Base-by-base conservation (phyloP, 2,113 vertebrate species). In the Coptodon rendalli region DNA sequence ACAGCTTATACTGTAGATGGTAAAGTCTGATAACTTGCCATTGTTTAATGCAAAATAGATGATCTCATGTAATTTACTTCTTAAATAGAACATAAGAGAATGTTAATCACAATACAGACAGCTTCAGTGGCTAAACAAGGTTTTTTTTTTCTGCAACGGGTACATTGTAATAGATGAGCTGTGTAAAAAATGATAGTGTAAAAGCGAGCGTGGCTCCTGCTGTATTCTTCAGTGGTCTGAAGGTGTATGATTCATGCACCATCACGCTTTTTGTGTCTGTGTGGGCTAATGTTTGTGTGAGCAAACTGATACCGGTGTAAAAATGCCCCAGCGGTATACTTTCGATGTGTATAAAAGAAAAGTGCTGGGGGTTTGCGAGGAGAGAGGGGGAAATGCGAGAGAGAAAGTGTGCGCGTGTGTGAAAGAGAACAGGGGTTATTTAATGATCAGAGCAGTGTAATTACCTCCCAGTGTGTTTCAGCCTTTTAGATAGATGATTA, bases 401-500 rank as follows among this genome's bases (percentile, higher is more conserved):
- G 73, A 59, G 6, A 82, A 29, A 29, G 83, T 56, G 83, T 56
- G 59, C 3, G 66, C 3, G 85, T 22, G 76, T 13, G 85, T 27
- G 53, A 66, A 81, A 13, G 71, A 81, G 93, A 94, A 83, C 87
- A 93, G 85, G 86, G 91, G 81, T 93, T 95, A 93, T 93, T 94
- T 95, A 93, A 95, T 94, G 92, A 94, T 94, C 91, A 93, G 92
- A 90, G 87, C 86, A 78, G 83, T 88, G 84, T 93, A 95, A 95
- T 95, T 94, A 94, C 94, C 91, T 95, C 92, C 93, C 91, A 83
- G 89, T 89, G 92, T 92, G 89, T 92, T 95, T 91, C 86, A 89
- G 91, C 91, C 92, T 94, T 93, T 96, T 89, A 94, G 94, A 95
- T 87, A 82, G 92, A 94, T 95, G 90, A 95, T 94, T 94, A 95